Percentiles rank a stretch among this genome's conserved stretches.
Evolutionary conservation across 2,797 vertebrate species (phyloP).

Genomic region (Sitta carolinensis): DNA sequence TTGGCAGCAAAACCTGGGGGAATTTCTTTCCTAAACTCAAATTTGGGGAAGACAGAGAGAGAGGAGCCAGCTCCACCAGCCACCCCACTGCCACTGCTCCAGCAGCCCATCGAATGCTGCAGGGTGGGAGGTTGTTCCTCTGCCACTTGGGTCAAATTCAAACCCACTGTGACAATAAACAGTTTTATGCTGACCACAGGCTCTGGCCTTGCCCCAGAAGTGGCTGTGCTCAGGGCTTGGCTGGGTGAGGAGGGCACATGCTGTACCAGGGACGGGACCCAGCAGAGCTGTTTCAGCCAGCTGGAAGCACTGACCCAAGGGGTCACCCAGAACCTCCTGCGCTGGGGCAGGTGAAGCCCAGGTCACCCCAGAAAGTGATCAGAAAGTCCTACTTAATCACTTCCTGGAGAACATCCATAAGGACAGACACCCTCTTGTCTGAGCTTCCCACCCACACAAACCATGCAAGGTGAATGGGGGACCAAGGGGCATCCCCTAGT

Average conservation of each 20-base stretch:
- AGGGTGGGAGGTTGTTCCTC: neutral
- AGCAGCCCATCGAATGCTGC: neutral
- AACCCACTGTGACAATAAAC: neutral
- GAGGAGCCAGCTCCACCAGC: neutral
- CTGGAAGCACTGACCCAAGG: neutral
- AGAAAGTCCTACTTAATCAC: no score
- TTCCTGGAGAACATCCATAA: neutral
- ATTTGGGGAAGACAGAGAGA: neutral
- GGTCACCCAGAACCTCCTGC: neutral
- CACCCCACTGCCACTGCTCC: neutral
- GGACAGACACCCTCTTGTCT: neutral
- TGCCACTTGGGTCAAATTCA: neutral
- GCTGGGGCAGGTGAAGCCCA: neutral
- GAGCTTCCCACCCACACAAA: neutral
- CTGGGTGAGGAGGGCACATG: neutral
- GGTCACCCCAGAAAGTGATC: neutral
- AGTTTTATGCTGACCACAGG: neutral
- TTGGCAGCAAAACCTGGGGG: neutral
- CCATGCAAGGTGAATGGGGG: no score
- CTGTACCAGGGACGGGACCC: neutral
- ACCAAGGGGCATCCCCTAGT: neutral
- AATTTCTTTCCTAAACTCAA: neutral
- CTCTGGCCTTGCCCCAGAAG: neutral
- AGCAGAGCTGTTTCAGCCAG: neutral
- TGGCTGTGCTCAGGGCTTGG: accelerated